Percentiles rank a stretch among this genome's conserved stretches.
Conservation (phyloP, 35 echinoderm and acorn worm genomes). For the Apostichopus japonicus region DNA sequence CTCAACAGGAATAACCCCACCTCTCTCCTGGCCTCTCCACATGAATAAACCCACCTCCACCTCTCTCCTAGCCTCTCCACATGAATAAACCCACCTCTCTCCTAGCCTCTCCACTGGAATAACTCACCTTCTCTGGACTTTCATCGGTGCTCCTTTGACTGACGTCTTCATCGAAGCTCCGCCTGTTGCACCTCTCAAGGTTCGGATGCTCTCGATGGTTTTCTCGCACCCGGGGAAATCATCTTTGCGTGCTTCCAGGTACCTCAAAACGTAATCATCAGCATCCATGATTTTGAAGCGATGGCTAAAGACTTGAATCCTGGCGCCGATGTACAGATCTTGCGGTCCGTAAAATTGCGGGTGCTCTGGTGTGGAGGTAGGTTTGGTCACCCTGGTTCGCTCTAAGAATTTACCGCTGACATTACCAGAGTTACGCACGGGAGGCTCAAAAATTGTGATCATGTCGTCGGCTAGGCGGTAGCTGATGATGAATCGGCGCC, state of each 20-base stretch:
- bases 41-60: no score
- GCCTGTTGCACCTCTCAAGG: not conserved
- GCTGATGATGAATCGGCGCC: constrained; percentile 94
- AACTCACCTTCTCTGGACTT: constrained; percentile 83
- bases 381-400: constrained; percentile 85
- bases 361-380: constrained; percentile 67
- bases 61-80: no score
- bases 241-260: constrained; percentile 63
- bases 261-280: constrained; percentile 85
- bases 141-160: constrained; percentile 89
- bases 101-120: not conserved
- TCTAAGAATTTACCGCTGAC: constrained; percentile 91
- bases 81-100: no score
- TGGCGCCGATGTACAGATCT: constrained; percentile 86
- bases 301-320: constrained; percentile 76
- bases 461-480: constrained; percentile 96
- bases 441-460: constrained; percentile 97
- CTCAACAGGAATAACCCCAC: no score
- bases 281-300: constrained; percentile 88
- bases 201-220: constrained; percentile 77
- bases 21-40: no score
- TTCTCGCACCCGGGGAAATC: constrained; percentile 91
- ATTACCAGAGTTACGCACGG: constrained; percentile 94
- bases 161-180: constrained; percentile 15
- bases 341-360: constrained; percentile 93